phyloP scores from a whole-genome alignment of 2,113 vertebrate genomes.

The Sisor rabdophorus region DNA sequence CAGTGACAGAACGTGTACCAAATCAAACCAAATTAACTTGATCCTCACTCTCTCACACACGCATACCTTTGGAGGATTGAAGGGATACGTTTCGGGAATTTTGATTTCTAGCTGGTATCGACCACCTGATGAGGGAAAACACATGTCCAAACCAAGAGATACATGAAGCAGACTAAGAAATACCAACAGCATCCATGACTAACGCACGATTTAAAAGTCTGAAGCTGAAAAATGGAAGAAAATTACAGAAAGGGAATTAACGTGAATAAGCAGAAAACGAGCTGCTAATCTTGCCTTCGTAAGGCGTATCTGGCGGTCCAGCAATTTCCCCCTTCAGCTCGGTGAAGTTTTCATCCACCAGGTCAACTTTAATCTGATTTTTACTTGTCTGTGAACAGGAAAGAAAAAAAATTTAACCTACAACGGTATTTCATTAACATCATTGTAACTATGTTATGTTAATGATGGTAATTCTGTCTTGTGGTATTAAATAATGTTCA shows the following conservation, averaged over 20 bases:
- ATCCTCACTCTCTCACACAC: not conserved
- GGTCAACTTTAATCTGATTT: conserved; percentile 99
- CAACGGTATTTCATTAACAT: not conserved
- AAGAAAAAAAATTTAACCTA: not conserved
- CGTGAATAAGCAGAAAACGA: not conserved
- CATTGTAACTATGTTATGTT: too few species aligned
- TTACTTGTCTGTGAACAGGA: conserved; percentile 88
- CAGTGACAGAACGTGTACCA: not conserved
- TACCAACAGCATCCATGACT: not conserved
- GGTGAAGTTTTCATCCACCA: conserved; percentile 99
- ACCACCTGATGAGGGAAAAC: conserved; percentile 61
- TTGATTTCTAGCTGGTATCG: conserved; percentile 80
- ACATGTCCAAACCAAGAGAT: not conserved
- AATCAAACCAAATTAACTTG: conserved; percentile 16
- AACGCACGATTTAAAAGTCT: not conserved
- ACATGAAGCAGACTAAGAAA: not conserved
- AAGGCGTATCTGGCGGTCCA: conserved; percentile 96
- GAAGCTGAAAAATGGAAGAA: too few species aligned
- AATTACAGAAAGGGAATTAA: too few species aligned
- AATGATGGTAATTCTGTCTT: too few species aligned
- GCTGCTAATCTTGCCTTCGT: conserved; percentile 84
- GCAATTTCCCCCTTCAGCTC: conserved; percentile 99
- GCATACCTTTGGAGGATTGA: conserved; percentile 77
- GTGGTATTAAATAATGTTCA: too few species aligned
- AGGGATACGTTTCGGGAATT: conserved; percentile 80